These are phyloP conservation scores for Acromyrmex heyeri DNA, from an alignment of 1,140 invertebrate genomes.

Conservation along the genomic window DNA sequence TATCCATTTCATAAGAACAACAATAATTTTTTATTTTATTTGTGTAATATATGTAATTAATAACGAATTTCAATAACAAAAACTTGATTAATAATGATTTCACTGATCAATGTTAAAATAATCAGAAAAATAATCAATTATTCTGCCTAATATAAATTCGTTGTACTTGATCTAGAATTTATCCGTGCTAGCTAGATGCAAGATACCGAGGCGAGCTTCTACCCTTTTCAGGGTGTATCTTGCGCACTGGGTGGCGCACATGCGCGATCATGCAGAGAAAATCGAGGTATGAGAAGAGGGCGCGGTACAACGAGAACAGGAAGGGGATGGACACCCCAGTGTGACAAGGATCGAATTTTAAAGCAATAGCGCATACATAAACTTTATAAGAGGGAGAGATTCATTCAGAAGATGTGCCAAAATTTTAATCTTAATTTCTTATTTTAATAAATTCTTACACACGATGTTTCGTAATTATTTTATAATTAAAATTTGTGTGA, in stretches of 20 bases:
- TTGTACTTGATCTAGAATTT: slow-evolving; percentile 6
- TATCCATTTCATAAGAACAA: neutral
- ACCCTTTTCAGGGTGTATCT: slow-evolving; percentile 18
- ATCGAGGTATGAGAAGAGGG: slow-evolving; percentile 7
- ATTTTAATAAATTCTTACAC: neutral
- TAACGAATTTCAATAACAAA: neutral
- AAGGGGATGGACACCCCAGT: slow-evolving; percentile 2
- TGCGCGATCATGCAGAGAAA: neutral
- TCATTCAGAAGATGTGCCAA: neutral
- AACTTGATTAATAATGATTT: neutral
- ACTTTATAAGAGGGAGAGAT: neutral
- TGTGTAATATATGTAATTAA: neutral
- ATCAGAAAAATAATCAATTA: neutral
- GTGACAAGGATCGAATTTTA: slow-evolving; percentile 31
- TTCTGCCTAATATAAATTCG: neutral
- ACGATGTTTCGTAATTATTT: neutral
- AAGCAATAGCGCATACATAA: slow-evolving; percentile 15
- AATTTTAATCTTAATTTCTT: neutral
- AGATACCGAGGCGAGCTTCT: slow-evolving; percentile 24
- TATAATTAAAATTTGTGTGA: neutral
- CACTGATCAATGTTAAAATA: neutral
- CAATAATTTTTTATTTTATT: neutral
- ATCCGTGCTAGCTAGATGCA: neutral
- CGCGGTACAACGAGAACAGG: slow-evolving; percentile 10
- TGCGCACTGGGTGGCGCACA: neutral